Base-by-base conservation (phyloP, 2,797 vertebrate species). In the Halcyon chelicuti region DNA sequence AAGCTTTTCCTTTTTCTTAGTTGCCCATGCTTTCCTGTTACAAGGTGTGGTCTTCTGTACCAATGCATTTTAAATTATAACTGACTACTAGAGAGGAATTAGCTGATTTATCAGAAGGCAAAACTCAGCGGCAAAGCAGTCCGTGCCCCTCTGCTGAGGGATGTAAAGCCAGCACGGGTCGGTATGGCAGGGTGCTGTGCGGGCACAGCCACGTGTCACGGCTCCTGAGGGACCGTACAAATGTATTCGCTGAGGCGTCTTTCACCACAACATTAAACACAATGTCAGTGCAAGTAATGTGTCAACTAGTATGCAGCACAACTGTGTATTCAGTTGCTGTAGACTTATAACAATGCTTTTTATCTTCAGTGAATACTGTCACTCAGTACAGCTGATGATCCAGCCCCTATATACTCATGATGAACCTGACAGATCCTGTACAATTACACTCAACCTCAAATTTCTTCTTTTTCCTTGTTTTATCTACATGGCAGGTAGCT, bases 151-250 rank as follows among this genome's bases (percentile, higher is more conserved):
- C 1, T 25, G 65, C 40, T 66, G 54, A 20, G 61, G 22, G 52
- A 4, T 23, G 42, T 17, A 5, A 52, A 51, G 47, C 63, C 33
- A 13, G 44, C 37, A 14, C 1, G 7, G 54, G 5, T 68, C 1
- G 5, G 63, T 21, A 8, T 2, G 57, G 40, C 49, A 54, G 42
- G 6, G 9, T 3, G 5, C 33, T 49, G 20, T 7, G 31, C 78
- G 35, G 55, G 35, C 35, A 8, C 0, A 2, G 42, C 51, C 60
- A 0, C 0, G 1, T 21, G 19, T 8, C 0, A 0, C 51, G 68
- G 71, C 20, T 9, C 19, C 6, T 3, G 55, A 51, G 57, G 8
- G 23, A 8, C 23, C 33, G 49, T 47, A 31, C 40, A 39, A 35
- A 23, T 15, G 49, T 26, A 39, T 26, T 25, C 1, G 0, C 67